phyloP scores from a whole-genome alignment of 2,888 invertebrate genomes.

The Epinotia nisella region DNA sequence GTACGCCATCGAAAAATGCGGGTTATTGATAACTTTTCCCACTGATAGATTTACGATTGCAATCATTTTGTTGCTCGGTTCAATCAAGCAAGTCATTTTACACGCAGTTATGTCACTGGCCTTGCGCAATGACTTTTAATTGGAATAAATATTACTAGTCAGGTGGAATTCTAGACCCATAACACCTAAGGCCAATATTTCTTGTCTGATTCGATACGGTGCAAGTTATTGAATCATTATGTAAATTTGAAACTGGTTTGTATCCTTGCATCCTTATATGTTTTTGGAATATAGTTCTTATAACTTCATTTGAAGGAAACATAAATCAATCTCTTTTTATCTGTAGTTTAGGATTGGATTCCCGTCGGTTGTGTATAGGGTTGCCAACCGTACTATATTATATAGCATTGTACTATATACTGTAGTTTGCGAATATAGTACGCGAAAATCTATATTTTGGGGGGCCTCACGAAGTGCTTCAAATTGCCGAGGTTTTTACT shows the following conservation, averaged over 20 bases:
- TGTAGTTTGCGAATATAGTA: no score
- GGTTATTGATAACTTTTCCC: background rate
- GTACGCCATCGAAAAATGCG: slow-evolving; percentile 1
- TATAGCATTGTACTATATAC: no score
- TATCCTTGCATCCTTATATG: background rate
- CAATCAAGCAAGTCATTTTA: slow-evolving; percentile 27
- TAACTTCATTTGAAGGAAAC: background rate
- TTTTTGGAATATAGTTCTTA: slow-evolving; percentile 6
- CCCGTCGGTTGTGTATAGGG: no score
- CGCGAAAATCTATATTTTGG: no score
- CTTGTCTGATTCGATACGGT: slow-evolving; percentile 2
- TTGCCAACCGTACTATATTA: no score
- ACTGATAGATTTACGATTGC: slow-evolving; percentile 20
- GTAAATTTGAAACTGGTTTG: slow-evolving; percentile 17
- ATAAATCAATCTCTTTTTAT: background rate
- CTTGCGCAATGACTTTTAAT: slow-evolving; percentile 36
- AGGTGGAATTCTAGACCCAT: slow-evolving; percentile 9
- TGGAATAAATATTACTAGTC: slow-evolving; percentile 9
- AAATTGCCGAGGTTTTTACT: no score
- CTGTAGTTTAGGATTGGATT: background rate
- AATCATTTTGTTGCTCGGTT: slow-evolving; percentile 21
- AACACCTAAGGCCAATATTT: slow-evolving; percentile 19
- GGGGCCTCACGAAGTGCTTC: no score
- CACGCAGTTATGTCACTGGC: slow-evolving; percentile 35
- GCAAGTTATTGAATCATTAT: background rate